Conservation (phyloP, 2,113 vertebrate genomes). For the Silurus meridionalis region DNA sequence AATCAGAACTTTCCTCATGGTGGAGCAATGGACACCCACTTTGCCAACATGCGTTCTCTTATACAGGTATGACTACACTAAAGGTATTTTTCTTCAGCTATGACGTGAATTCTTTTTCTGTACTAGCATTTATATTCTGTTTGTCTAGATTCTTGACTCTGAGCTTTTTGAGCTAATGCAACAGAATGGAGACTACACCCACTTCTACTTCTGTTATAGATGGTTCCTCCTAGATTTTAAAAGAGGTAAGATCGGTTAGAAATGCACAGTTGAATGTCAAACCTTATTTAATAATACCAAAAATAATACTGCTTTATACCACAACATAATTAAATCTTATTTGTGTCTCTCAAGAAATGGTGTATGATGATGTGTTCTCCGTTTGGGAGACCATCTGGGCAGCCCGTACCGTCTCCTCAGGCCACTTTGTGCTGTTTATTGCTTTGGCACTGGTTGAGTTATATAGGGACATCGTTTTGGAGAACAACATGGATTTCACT, state of each 20-base stretch:
- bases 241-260: constrained; percentile 75
- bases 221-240: constrained; percentile 99
- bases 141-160: constrained; percentile 88
- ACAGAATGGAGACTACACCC: constrained; percentile 97
- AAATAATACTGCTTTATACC: not conserved
- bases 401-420: constrained; percentile 84
- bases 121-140: not conserved
- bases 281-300: not conserved
- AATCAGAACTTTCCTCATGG: constrained; percentile 98
- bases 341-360: constrained; percentile 77
- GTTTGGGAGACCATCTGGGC: constrained; percentile 99
- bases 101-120: not conserved
- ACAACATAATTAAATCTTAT: not conserved
- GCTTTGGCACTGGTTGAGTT: constrained; percentile 93
- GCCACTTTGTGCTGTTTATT: constrained; percentile 95
- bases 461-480: constrained; percentile 94
- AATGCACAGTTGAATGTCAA: not conserved
- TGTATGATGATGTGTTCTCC: constrained; percentile 92
- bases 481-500: constrained; percentile 99
- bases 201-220: constrained; percentile 99
- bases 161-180: constrained; percentile 99
- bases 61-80: constrained; percentile 81
- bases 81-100: not conserved
- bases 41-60: constrained; percentile 96
- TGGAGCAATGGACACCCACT: constrained; percentile 97